Percentiles rank a stretch among this genome's conserved stretches.
phyloP scores from a whole-genome alignment of 2,888 invertebrate species.

The Eulithis testata region DNA sequence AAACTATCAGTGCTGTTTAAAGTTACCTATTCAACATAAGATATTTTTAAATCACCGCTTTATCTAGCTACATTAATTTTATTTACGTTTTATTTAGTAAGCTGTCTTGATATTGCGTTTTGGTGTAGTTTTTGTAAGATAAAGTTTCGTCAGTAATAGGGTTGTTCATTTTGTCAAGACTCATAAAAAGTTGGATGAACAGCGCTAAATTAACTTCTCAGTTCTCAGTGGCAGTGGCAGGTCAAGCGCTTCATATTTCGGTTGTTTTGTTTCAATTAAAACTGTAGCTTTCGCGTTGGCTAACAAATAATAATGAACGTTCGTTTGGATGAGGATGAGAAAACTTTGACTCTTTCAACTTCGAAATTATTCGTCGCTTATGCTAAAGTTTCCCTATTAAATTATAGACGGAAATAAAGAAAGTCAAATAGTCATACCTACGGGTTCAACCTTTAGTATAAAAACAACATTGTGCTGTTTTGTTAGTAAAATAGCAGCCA shows the following conservation, averaged over 20 bases:
- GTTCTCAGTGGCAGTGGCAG: slow-evolving; percentile 47
- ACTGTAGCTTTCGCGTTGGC: slow-evolving; percentile 58
- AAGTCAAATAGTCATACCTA: neutral
- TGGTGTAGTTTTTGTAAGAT: neutral
- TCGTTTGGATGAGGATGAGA: slow-evolving; percentile 65
- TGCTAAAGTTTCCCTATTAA: slow-evolving; percentile 36
- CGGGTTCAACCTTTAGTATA: too few species aligned
- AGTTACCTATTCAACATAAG: too few species aligned
- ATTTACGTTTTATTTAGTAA: too few species aligned
- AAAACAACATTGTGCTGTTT: too few species aligned
- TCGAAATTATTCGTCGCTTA: slow-evolving; percentile 54
- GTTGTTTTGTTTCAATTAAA: slow-evolving; percentile 75
- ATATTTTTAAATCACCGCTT: too few species aligned
- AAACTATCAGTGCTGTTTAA: too few species aligned
- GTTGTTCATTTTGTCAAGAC: slow-evolving; percentile 18
- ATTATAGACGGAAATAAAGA: slow-evolving; percentile 19
- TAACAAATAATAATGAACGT: slow-evolving; percentile 76
- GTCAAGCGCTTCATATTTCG: slow-evolving; percentile 65
- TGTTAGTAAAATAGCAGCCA: too few species aligned
- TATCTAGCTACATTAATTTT: too few species aligned
- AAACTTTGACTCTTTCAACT: slow-evolving; percentile 66
- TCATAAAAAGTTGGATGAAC: slow-evolving; percentile 32
- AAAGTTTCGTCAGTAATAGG: slow-evolving; percentile 7
- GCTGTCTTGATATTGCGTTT: neutral
- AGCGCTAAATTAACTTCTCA: slow-evolving; percentile 53